Conservation (phyloP, 2,888 invertebrate species). For the Athalia cordata region DNA sequence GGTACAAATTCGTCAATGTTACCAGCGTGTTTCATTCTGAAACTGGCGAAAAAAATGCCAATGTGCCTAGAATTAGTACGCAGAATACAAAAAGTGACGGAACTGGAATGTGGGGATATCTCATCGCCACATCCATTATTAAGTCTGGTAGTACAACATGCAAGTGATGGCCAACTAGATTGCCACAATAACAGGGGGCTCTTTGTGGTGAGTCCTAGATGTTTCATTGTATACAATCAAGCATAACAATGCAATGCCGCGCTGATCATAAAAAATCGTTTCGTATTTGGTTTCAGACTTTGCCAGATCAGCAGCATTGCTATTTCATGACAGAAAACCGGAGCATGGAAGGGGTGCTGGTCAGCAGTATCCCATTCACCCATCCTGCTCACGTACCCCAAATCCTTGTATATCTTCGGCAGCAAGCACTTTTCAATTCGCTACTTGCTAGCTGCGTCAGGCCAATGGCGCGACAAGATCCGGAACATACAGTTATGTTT, state of each 20-base stretch:
- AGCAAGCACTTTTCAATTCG: conserved; percentile 94
- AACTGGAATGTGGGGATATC: conserved; percentile 77
- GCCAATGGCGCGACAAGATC: conserved; percentile 84
- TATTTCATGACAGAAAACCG: conserved; percentile 93
- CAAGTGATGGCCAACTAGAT: conserved; percentile 84
- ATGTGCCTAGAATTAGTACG: conserved; percentile 86
- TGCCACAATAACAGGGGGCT: conserved; percentile 85
- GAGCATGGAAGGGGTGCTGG: conserved; percentile 84
- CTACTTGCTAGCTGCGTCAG: conserved; percentile 92
- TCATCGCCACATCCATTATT: conserved; percentile 80
- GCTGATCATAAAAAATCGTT: no score
- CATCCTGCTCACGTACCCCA: conserved; percentile 95
- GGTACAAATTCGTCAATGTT: conserved; percentile 91
- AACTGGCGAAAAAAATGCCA: conserved; percentile 89
- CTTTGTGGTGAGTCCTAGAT: conserved; percentile 83
- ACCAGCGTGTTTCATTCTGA: conserved; percentile 92
- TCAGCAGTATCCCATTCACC: conserved; percentile 91
- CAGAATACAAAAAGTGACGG: conserved; percentile 80
- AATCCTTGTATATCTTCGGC: conserved; percentile 88
- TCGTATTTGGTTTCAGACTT: conserved; percentile 76
- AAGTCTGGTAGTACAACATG: conserved; percentile 86
- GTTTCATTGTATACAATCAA: neutral
- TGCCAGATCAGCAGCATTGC: conserved; percentile 95
- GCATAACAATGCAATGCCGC: no score
- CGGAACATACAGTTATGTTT: conserved; percentile 88